These are phyloP conservation scores for Sebastes oblongus DNA, from an alignment of 2,797 vertebrate species.

Conservation along the genomic window DNA sequence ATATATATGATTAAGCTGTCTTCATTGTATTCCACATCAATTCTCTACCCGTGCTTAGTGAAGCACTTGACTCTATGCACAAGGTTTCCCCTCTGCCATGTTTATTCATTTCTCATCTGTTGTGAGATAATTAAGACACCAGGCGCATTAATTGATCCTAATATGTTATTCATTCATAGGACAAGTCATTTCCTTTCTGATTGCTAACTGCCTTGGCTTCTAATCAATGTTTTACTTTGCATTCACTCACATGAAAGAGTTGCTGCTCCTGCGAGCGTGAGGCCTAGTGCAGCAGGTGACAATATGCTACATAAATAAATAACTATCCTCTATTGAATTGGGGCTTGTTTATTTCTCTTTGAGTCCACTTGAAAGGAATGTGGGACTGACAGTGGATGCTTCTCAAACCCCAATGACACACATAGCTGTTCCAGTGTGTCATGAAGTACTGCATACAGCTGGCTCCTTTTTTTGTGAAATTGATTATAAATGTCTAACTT, in stretches of 20 bases:
- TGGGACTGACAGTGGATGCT: background rate
- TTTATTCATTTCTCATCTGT: constrained; percentile 50
- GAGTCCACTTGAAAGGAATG: constrained; percentile 4
- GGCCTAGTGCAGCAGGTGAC: constrained; percentile 33
- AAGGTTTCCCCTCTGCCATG: constrained; percentile 1
- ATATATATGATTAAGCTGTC: background rate
- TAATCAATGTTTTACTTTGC: constrained; percentile 64
- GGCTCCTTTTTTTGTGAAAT: background rate
- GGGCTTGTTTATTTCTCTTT: constrained; percentile 30
- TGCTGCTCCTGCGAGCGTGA: constrained; percentile 1
- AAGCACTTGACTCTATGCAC: background rate
- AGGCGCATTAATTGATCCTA: constrained; percentile 71
- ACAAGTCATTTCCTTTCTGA: constrained; percentile 72
- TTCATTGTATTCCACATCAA: background rate
- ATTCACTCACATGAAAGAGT: constrained; percentile 49
- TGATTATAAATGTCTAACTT: background rate
- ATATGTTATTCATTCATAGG: constrained; percentile 71
- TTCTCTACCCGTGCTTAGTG: background rate
- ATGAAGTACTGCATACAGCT: background rate
- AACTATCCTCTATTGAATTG: constrained; percentile 5
- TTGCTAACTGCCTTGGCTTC: constrained; percentile 60
- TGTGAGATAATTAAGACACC: constrained; percentile 67
- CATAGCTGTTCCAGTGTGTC: background rate
- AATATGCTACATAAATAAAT: constrained; percentile 51
- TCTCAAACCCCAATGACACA: background rate